Evolutionary conservation across 2,797 vertebrate species (phyloP), one percentile per base, ranked within the genome.

Genomic region (Pogoniulus pusillus): DNA sequence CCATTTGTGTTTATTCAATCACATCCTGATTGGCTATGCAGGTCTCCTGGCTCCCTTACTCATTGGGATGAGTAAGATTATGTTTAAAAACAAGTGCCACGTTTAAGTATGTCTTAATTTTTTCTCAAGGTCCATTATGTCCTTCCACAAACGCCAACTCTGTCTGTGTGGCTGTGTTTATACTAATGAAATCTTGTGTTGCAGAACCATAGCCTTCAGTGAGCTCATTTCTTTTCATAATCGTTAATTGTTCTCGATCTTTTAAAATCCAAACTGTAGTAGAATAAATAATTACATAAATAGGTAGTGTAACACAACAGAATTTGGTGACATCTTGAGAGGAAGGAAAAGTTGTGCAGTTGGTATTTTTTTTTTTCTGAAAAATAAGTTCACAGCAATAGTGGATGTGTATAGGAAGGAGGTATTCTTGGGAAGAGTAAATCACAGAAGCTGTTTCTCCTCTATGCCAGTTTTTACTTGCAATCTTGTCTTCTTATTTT

Each of bases 401-500:
- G 26, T 57, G 27, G 19, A 7, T 29, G 10, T 62, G 12, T 69
- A 22, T 57, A 70, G 6, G 71, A 81, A 23, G 15, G 5, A 2
- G 5, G 0, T 34, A 4, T 43, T 85, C 13, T 49, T 60, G 7
- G 30, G 49, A 85, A 93, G 34, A 88, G 23, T 24, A 76, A 77
- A 32, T 73, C 55, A 27, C 8, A 63, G 45, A 26, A 60, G 2
- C 62, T 47, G 13, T 89, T 45, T 12, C 69, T 87, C 90, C 30
- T 92, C 80, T 60, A 18, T 83, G 81, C 47, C 9, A 71, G 5
- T 24, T 80, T 82, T 93, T 94, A 85, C 57, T 95, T 85, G 75
- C 64, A 90, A 71, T 88, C 22, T 73, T 91, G 59, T 82, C 14
- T 93, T 94, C 96, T 39, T n/a, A n/a, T n/a, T 90, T 94, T 98